These are phyloP conservation scores for Pteromalus puparum DNA, from an alignment of 1,140 invertebrate genomes.

Conservation along the genomic window DNA sequence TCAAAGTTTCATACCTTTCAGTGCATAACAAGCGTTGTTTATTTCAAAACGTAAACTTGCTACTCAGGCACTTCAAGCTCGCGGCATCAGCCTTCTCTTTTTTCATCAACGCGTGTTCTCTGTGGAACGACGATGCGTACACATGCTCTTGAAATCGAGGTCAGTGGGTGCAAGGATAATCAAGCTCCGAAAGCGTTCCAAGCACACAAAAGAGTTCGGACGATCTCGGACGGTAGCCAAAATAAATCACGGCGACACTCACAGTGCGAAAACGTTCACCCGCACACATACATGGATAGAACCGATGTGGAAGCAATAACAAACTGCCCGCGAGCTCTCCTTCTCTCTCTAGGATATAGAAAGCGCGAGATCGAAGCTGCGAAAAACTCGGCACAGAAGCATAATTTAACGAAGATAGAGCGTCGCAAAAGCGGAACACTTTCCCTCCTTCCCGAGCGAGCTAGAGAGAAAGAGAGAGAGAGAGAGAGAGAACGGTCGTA, in stretches of 20 bases:
- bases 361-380: neutral
- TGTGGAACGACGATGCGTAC: too few relatives aligned
- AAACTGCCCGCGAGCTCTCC: too few relatives aligned
- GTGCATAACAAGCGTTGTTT: neutral
- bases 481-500: neutral
- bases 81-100: neutral
- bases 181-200: neutral
- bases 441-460: neutral
- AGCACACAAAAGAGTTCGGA: too few relatives aligned
- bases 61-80: neutral
- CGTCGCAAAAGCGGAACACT: neutral
- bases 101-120: neutral
- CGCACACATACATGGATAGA: too few relatives aligned
- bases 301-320: too few relatives aligned
- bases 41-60: neutral
- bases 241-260: neutral
- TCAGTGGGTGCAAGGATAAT: neutral
- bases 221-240: neutral
- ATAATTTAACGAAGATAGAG: neutral
- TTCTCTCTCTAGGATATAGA: neutral
- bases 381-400: neutral
- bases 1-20: neutral
- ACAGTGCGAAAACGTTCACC: neutral
- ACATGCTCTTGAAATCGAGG: too few relatives aligned
- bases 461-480: neutral